phyloP scores from a whole-genome alignment of 2,888 invertebrate genomes.

The Chrysodeixis includens region DNA sequence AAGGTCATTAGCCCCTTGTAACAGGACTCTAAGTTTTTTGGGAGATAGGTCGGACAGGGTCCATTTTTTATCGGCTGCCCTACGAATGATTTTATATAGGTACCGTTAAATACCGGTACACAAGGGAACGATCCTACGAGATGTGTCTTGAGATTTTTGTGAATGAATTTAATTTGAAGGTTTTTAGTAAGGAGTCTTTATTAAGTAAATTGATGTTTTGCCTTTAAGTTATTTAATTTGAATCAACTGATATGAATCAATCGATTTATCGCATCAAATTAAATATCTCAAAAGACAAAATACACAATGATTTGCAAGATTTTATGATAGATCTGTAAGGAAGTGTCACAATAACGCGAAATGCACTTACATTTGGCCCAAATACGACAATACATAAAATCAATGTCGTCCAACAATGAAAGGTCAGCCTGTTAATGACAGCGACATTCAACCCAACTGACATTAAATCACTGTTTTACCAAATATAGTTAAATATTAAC shows the following conservation, averaged over 20 bases:
- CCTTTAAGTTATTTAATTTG: no score
- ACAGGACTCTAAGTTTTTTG: slow-evolving; percentile 87
- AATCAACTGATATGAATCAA: no score
- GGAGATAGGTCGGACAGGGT: slow-evolving; percentile 67
- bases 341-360: neutral
- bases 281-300: no score
- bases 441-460: slow-evolving; percentile 48
- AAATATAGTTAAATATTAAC: slow-evolving; percentile 37
- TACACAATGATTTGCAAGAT: no score
- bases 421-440: slow-evolving; percentile 55
- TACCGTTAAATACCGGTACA: slow-evolving; percentile 80
- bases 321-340: no score
- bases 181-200: neutral
- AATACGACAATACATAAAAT: slow-evolving; percentile 20
- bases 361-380: neutral
- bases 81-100: slow-evolving; percentile 82
- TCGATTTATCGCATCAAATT: no score
- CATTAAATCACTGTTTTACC: slow-evolving; percentile 58
- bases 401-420: slow-evolving; percentile 42
- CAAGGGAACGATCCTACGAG: slow-evolving; percentile 59
- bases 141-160: slow-evolving; percentile 62
- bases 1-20: slow-evolving; percentile 83
- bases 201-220: no score
- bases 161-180: neutral
- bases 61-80: slow-evolving; percentile 86